Conservation (phyloP, 2,797 vertebrate genomes). For the Malurus leucopterus region DNA sequence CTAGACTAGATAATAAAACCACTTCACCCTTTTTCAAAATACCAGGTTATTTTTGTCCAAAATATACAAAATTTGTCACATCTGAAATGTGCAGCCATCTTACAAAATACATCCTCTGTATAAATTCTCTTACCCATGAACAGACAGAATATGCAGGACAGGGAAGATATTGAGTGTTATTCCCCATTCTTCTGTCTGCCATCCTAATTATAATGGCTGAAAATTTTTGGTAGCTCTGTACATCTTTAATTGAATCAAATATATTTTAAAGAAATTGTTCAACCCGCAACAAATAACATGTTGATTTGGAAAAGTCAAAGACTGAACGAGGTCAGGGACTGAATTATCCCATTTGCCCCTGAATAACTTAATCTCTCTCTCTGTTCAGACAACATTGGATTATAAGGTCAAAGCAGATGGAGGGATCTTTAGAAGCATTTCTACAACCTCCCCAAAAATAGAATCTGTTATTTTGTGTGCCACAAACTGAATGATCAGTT, state of each 20-base stretch:
- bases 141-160: background rate
- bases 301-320: conserved; percentile 55
- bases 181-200: background rate
- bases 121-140: background rate
- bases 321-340: conserved; percentile 52
- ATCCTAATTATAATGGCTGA: background rate
- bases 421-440: conserved; percentile 60
- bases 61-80: background rate
- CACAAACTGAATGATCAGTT: conserved; percentile 40
- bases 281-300: conserved; percentile 53
- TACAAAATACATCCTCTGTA: background rate
- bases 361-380: conserved; percentile 67
- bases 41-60: background rate
- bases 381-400: conserved; percentile 64
- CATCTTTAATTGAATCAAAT: conserved; percentile 45
- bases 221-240: background rate
- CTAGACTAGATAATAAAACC: background rate
- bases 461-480: conserved; percentile 32
- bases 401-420: conserved; percentile 65
- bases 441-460: conserved; percentile 28
- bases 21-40: background rate
- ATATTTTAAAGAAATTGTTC: conserved; percentile 34
- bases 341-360: conserved; percentile 62
- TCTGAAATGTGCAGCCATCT: background rate
- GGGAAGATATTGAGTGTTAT: accelerated